phyloP scores from a whole-genome alignment of 2,113 vertebrate genomes.

The Calyptomena viridis region DNA sequence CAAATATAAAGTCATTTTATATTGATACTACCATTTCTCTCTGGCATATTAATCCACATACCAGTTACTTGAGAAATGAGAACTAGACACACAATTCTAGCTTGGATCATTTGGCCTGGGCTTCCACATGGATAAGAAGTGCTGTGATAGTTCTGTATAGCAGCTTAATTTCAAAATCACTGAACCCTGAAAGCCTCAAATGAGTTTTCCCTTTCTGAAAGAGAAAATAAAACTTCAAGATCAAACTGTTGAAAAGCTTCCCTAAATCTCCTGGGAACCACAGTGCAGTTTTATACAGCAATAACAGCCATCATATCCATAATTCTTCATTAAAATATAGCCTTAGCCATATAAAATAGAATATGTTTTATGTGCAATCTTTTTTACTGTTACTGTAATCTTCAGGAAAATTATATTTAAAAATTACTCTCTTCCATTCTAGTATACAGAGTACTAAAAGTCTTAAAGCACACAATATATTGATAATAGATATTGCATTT shows the following conservation, averaged over 20 bases:
- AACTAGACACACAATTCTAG: not conserved
- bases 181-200: constrained; percentile 34
- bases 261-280: not conserved
- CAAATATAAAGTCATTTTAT: not conserved
- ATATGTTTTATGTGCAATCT: not conserved
- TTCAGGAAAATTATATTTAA: not conserved
- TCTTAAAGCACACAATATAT: not conserved
- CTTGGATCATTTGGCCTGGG: not conserved
- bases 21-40: not conserved
- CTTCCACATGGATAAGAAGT: not conserved
- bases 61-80: not conserved
- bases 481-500: not conserved
- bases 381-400: not conserved
- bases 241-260: constrained; percentile 2
- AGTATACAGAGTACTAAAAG: constrained; percentile 11
- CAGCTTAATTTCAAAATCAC: constrained; percentile 34
- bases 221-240: constrained; percentile 27
- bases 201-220: constrained; percentile 33
- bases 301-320: not conserved
- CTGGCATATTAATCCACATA: not conserved
- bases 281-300: not conserved
- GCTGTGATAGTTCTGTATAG: not conserved
- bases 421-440: not conserved
- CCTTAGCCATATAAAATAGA: not conserved
- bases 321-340: not conserved